Evolutionary conservation across 2,797 vertebrate genomes (phyloP).

Genomic region (Ateles fusciceps): DNA sequence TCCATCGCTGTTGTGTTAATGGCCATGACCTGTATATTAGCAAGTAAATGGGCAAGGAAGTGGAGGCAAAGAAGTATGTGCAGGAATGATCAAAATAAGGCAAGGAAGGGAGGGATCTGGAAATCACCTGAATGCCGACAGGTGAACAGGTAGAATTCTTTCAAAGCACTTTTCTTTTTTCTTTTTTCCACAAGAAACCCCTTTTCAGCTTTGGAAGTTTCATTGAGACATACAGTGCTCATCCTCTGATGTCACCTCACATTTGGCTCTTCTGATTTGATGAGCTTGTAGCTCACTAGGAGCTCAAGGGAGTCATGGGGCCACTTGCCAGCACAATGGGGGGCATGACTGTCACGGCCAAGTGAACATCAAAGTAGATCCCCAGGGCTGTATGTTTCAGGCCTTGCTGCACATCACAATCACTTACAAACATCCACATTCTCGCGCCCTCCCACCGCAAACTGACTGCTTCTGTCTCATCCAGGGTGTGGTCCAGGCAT

Average conservation of each 20-base stretch:
- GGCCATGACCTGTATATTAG: conserved; percentile 63
- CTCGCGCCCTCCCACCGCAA: neutral
- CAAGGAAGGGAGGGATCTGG: conserved; percentile 33
- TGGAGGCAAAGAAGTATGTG: neutral
- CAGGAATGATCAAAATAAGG: conserved; percentile 55
- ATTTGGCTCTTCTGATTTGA: neutral
- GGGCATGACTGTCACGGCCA: neutral
- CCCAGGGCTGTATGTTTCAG: neutral
- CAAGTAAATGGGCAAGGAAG: conserved; percentile 59
- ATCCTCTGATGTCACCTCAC: neutral
- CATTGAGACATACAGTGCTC: neutral
- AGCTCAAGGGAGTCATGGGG: neutral
- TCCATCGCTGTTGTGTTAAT: conserved; percentile 73
- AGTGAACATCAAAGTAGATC: neutral
- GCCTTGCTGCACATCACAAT: neutral
- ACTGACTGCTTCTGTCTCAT: neutral
- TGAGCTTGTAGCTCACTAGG: neutral
- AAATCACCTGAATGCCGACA: conserved; percentile 41
- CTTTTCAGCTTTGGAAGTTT: conserved; percentile 6
- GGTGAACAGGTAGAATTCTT: neutral
- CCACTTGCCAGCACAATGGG: neutral
- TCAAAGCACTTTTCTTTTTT: neutral
- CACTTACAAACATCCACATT: neutral
- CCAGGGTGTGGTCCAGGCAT: too few species aligned
- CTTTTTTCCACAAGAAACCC: neutral